A percentile compares a stretch with the other conserved stretches of the same genome.
phyloP scores from a whole-genome alignment of 2,113 vertebrate genomes.

The Speoplatyrhinus poulsoni region DNA sequence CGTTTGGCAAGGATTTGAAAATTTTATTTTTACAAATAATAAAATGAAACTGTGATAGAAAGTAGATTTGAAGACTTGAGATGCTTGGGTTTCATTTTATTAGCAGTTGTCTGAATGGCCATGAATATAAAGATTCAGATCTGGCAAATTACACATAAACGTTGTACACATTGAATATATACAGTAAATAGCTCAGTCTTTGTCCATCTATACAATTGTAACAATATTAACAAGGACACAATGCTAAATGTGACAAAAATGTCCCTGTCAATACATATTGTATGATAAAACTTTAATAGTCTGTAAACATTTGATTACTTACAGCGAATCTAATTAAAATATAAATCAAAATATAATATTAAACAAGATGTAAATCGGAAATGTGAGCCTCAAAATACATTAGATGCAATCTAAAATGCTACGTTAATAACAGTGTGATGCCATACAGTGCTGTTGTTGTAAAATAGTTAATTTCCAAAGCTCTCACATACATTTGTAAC shows the following conservation, averaged over 20 bases:
- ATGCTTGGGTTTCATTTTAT: no score
- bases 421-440: neutral
- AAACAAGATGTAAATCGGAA: neutral
- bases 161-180: no score
- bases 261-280: no score
- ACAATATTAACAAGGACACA: neutral
- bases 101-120: neutral
- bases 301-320: neutral
- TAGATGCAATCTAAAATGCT: neutral
- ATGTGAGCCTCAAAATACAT: neutral
- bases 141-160: neutral
- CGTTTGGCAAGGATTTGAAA: no score
- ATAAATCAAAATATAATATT: conserved; percentile 5
- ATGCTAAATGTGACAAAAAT: neutral
- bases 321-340: neutral
- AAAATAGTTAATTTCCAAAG: conserved; percentile 10
- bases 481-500: neutral
- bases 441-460: neutral
- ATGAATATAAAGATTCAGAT: neutral
- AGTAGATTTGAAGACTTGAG: no score
- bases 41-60: no score
- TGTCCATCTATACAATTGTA: neutral
- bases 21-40: no score
- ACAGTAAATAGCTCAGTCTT: no score
- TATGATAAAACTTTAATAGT: neutral